A percentile compares a stretch with the other conserved stretches of the same genome.
Evolutionary conservation across 2,888 invertebrate species (phyloP).

Genomic region (Molanna angustata): DNA sequence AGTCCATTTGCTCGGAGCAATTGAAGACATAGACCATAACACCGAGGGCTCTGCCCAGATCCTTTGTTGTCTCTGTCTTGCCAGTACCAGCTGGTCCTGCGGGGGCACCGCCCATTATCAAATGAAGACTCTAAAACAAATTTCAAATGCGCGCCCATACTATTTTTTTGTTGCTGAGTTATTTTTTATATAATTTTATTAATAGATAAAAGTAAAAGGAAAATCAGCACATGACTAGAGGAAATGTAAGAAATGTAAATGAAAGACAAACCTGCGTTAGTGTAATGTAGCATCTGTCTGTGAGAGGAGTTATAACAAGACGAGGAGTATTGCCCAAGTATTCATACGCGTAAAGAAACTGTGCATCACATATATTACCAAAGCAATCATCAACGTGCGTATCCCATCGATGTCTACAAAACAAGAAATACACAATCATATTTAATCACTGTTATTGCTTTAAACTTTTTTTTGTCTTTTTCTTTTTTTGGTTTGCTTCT

Average conservation of each 20-base stretch:
- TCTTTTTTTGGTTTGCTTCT: too few relatives aligned
- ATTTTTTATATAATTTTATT: background rate
- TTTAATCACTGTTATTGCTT: too few relatives aligned
- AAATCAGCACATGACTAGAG: background rate
- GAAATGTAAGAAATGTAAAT: too few relatives aligned
- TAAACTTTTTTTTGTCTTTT: too few relatives aligned
- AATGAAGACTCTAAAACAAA: constrained; percentile 68
- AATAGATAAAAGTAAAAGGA: background rate
- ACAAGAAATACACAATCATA: background rate
- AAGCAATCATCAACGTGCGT: constrained; percentile 74
- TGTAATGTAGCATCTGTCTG: constrained; percentile 94
- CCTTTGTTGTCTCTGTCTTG: constrained; percentile 96
- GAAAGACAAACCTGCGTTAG: constrained; percentile 76
- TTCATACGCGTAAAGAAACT: constrained; percentile 88
- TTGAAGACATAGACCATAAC: constrained; percentile 98
- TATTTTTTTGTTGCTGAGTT: too few relatives aligned
- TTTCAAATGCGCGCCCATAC: too few relatives aligned
- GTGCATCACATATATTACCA: constrained; percentile 93
- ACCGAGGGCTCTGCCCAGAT: constrained; percentile 88
- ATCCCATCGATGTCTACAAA: constrained; percentile 75
- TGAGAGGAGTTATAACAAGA: constrained; percentile 90
- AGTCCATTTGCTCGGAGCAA: constrained; percentile 97
- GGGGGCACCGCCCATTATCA: constrained; percentile 96
- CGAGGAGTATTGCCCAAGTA: constrained; percentile 93
- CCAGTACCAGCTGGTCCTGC: constrained; percentile 96